Evolutionary conservation across 2,797 vertebrate genomes (phyloP), one percentile per base, ranked within the genome.

Genomic region (Stomatorhinus walkeri): DNA sequence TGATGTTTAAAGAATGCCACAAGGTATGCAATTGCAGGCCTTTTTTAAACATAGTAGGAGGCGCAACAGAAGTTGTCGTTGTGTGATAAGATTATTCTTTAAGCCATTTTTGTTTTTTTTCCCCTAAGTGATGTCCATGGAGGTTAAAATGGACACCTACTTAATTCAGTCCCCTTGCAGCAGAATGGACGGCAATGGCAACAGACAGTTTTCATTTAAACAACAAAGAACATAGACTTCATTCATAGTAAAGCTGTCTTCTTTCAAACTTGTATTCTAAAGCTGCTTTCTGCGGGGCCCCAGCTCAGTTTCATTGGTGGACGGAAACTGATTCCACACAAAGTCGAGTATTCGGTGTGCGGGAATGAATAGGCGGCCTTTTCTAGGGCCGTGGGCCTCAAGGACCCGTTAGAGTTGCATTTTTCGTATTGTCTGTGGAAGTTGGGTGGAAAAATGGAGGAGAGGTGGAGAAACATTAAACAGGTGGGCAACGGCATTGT

Each of bases 171-270:
- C 95, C 95, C 95, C 93, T 95, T 94, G 96, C 96, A 36, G 94
- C 95, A 95, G 95, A 96, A 94, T 95, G 94, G 96, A 94, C 94
- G 96, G 93, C 96, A 96, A 95, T 94, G 95, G 95, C 95, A 96
- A 97, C 97, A 98, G 97, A 98, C 96, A 98, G 96, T 96, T 95
- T 95, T 97, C 97, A 98, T 98, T 98, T 98, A 98, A 98, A 97
- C 95, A 97, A 99, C 98, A 98, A 98, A 97, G 97, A 96, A 96
- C 94, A 96, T 95, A 95, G 97, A 97, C 95, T 96, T 96, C 95
- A 97, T 98, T 99, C 97, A 98, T 93, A 94, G 95, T 97, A 96
- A 97, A 99, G 97, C 97, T 98, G 97, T 97, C 96, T 96, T 97
- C 97, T 97, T 98, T 98, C 96, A 98, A 95, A 95, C 93, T 90